phyloP scores from a whole-genome alignment of 1,140 invertebrate genomes.

The Vanessa atalanta region DNA sequence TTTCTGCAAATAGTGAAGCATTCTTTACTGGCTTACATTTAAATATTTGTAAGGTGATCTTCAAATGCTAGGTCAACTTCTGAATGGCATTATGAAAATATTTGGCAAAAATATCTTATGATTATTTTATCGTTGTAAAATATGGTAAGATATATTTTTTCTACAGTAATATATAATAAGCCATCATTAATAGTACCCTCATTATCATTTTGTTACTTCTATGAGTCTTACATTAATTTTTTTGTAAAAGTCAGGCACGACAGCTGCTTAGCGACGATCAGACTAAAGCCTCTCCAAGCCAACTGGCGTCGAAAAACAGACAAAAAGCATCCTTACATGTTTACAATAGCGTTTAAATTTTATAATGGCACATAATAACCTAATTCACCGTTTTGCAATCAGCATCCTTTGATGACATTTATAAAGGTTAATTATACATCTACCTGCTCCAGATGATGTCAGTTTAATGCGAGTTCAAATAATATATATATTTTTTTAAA shows the following conservation, averaged over 20 bases:
- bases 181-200: background rate
- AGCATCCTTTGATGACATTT: constrained; percentile 46
- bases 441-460: constrained; percentile 28
- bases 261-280: constrained; percentile 26
- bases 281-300: constrained; percentile 3
- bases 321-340: background rate
- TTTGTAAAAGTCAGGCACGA: constrained; percentile 7
- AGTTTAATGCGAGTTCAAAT: background rate
- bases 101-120: background rate
- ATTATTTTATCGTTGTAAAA: too few species aligned
- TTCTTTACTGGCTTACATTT: constrained; percentile 17
- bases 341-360: background rate
- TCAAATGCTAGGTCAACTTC: constrained; percentile 15
- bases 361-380: constrained; percentile 3
- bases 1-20: constrained; percentile 6
- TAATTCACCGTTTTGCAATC: constrained; percentile 33
- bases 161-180: background rate
- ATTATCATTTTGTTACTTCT: constrained; percentile 2
- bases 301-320: constrained; percentile 11
- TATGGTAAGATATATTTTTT: background rate
- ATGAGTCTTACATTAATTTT: background rate
- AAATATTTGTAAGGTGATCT: constrained; percentile 19
- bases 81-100: background rate
- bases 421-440: constrained; percentile 43
- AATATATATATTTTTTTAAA: too few species aligned